phyloP scores from a whole-genome alignment of 2,888 invertebrate species.

The Phoenoteleia sp. region DNA sequence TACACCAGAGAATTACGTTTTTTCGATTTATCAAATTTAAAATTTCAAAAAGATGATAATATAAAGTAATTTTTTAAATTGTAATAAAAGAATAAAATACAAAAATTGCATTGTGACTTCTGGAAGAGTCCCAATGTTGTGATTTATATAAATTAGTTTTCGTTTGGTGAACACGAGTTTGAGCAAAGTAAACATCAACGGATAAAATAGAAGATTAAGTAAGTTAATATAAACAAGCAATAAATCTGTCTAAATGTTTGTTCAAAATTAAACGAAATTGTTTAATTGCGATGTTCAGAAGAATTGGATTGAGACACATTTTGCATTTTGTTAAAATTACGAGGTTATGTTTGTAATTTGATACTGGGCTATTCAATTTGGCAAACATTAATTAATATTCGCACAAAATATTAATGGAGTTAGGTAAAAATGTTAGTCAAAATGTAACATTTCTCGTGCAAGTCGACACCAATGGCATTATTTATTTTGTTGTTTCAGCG shows the following conservation, averaged over 20 bases:
- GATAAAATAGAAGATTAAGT: slow-evolving; percentile 8
- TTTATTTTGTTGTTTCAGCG: neutral
- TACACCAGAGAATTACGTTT: slow-evolving; percentile 39
- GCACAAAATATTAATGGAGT: no score
- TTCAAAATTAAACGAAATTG: neutral
- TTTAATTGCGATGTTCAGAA: neutral
- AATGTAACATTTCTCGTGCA: no score
- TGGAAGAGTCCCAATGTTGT: slow-evolving; percentile 42
- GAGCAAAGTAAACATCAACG: slow-evolving; percentile 15
- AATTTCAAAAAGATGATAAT: slow-evolving; percentile 25
- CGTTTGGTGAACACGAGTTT: slow-evolving; percentile 69
- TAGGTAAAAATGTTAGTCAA: no score
- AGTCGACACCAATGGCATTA: no score
- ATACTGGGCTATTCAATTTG: neutral
- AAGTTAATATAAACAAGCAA: neutral
- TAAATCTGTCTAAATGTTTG: neutral
- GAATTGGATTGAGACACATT: neutral
- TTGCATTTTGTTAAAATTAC: neutral
- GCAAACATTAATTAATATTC: neutral
- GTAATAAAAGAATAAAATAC: neutral
- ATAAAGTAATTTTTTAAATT: neutral
- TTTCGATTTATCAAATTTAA: slow-evolving; percentile 46
- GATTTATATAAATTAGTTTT: slow-evolving; percentile 50
- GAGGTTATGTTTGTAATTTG: no score
- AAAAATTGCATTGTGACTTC: slow-evolving; percentile 26